These are phyloP conservation scores for Drosophila engyochracea DNA, from an alignment of 2,888 invertebrate genomes.

Conservation along the genomic window DNA sequence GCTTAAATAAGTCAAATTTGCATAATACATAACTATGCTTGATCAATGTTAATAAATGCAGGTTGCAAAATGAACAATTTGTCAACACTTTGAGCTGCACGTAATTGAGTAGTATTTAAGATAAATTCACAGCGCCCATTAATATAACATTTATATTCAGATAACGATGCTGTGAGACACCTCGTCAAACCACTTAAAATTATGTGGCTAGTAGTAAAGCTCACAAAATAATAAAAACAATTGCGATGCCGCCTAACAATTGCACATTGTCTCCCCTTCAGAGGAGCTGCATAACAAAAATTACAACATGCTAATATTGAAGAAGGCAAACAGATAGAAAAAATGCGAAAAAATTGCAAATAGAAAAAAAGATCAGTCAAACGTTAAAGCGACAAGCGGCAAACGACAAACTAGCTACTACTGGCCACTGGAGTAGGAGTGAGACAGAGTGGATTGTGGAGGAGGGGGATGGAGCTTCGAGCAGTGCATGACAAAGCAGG, in stretches of 20 bases:
- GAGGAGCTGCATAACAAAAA: constrained; percentile 58
- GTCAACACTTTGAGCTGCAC: constrained; percentile 26
- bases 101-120: constrained; percentile 21
- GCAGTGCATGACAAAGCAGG: constrained; percentile 66
- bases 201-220: constrained; percentile 23
- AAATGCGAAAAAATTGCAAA: constrained; percentile 23
- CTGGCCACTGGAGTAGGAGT: constrained; percentile 30
- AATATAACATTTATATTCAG: constrained; percentile 41
- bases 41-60: constrained; percentile 13
- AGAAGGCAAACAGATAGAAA: constrained; percentile 22
- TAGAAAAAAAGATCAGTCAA: constrained; percentile 54
- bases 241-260: constrained; percentile 68
- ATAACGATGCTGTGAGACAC: constrained; percentile 57
- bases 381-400: constrained; percentile 62
- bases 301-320: constrained; percentile 77
- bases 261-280: constrained; percentile 69
- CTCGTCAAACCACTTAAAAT: constrained; percentile 38
- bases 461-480: neutral
- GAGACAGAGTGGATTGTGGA: neutral
- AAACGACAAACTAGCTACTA: constrained; percentile 43
- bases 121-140: constrained; percentile 34
- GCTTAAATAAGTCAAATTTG: constrained; percentile 14
- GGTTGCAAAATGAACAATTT: constrained; percentile 40
- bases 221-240: constrained; percentile 59
- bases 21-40: constrained; percentile 11